Base-by-base conservation (phyloP, 2,797 vertebrate species). In the Adelosebastes latens region DNA sequence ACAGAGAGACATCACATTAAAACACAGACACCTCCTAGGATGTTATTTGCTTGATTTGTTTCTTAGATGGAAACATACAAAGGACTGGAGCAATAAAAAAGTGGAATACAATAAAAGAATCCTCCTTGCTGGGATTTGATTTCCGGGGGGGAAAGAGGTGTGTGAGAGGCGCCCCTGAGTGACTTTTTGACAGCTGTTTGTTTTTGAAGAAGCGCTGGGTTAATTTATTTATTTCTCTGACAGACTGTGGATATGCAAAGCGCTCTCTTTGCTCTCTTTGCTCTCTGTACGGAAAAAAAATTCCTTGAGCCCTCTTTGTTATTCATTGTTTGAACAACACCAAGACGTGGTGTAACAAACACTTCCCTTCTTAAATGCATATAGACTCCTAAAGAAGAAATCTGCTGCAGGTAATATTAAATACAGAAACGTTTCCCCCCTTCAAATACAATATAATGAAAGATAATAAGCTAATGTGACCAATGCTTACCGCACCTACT, bases 141-240 rank as follows among this genome's bases (percentile, higher is more conserved):
- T 91, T 90, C 87, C 25, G 9, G 60, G n/a, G 78, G 76, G 81
- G 78, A 9, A 1, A 22, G 55, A 66, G 75, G 77, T 66, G 73
- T 56, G 61, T 20, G 81, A 25, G 78, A 67, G 84, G 85, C 46
- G 77, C 83, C 89, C 89, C 88, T 80, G 86, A 91, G 88, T 93
- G 91, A 92, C 93, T 91, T 93, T 93, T 91, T 94, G 93, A 94
- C 93, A 93, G 90, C 82, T 92, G 89, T 94, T 94, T 94, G 90
- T 93, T 93, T 95, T 91, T 88, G 87, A 82, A 88, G 84, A 88
- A 73, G 82, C 82, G n/a, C 36, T 1, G 14, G 59, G 70, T 82
- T 93, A 84, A 93, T 94, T 93, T 93, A 91, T 93, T 91, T 93
- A 90, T 93, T 92, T 94, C 88, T 70, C 89, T 91, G 93, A 93